Base-by-base conservation (phyloP, 2,113 vertebrate species). In the Donacobius atricapilla region DNA sequence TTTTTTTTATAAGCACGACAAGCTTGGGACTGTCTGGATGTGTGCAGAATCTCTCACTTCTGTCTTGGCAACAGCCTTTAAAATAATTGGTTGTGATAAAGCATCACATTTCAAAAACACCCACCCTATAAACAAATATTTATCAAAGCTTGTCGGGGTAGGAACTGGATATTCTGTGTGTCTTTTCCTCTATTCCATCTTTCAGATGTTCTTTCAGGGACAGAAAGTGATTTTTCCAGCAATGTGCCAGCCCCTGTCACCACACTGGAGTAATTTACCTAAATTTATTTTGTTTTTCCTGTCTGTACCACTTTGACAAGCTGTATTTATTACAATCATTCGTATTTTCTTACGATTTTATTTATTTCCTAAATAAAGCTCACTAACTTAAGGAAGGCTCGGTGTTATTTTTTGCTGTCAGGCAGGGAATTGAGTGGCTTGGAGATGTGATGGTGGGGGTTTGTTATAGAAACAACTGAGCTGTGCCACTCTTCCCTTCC, bases 351-450 rank as follows among this genome's bases (percentile, higher is more conserved):
- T 92, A 93, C 1, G 0, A 19, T 53, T 73, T 72, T 92, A 95
- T 95, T 96, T 97, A 96, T 97, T 96, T 87, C 60, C 44, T 79
- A 42, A 92, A 71, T 94, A 94, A 92, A 96, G 60, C 64, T 89
- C 17, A 5, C 33, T 63, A 39, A 54, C 44, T 44, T 45, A 3
- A n/a, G 37, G 31, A 60, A 47, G 15, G 30, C 7, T 63, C 8
- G 11, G 6, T 28, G 28, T 30, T 83, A 5, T 65, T 95, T 95
- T 73, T 83, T 1, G 1, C 51, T 48, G 47, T 33, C 31, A 54
- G 70, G 15, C 0, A 7, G 27, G 42, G 22, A 21, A 14, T 1
- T 15, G 65, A 37, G 48, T 15, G 22, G 3, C 33, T 14, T 5
- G 25, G 77, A 33, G 51, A 7, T 17, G 16, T 1, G 7, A 4